These are phyloP conservation scores for Oreochromis tanganicae DNA, from an alignment of 2,113 vertebrate species.

Conservation along the genomic window DNA sequence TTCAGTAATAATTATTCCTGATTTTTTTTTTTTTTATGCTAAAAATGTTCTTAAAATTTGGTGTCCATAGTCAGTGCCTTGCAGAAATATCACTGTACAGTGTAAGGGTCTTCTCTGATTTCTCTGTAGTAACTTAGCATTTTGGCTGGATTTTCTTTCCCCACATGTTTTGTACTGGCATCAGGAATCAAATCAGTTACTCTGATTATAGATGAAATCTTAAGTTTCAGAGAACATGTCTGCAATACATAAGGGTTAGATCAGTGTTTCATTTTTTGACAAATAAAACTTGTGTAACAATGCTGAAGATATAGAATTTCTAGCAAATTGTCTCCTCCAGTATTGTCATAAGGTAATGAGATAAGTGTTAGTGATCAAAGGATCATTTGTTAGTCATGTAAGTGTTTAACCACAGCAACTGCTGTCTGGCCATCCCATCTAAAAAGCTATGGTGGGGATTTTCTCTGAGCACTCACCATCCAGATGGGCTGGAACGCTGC, in stretches of 20 bases:
- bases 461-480: constrained; percentile 26
- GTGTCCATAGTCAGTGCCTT: not conserved
- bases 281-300: not conserved
- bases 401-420: not conserved
- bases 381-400: not conserved
- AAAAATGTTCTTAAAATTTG: not conserved
- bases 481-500: constrained; percentile 55
- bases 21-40: not conserved
- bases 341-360: not conserved
- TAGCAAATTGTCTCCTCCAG: not conserved
- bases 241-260: not conserved
- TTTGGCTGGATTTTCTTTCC: not conserved
- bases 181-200: not conserved
- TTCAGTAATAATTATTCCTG: not conserved
- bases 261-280: not conserved
- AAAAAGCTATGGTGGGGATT: constrained; percentile 38
- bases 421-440: not conserved
- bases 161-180: not conserved
- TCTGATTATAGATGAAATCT: not conserved
- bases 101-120: not conserved
- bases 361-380: not conserved
- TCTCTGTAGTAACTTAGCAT: not conserved
- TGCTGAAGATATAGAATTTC: not conserved
- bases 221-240: not conserved
- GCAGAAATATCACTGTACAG: not conserved